Evolutionary conservation across 1,140 invertebrate genomes (phyloP), one percentile per base, ranked within the genome.

Genomic region (Sycophila sp.): DNA sequence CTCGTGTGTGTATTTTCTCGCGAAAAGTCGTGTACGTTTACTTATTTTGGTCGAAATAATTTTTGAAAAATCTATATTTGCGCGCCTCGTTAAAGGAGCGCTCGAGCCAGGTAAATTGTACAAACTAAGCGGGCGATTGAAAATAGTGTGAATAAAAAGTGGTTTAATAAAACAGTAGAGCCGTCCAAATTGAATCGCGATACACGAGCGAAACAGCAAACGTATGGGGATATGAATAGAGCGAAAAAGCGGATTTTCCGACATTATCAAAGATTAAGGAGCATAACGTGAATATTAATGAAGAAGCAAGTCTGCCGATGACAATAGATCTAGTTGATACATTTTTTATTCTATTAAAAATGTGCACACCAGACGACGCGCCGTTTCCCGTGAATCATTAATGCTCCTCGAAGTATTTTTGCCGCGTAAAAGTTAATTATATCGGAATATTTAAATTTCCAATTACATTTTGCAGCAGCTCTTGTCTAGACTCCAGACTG

Each of bases 401-500:
- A 68, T 68, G n/a, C 58, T 19, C 11, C 40, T 59, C 17, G 47
- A 59, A 60, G 42, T 69, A 69, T 69, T 69, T 53, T 60, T 4
- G 45, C 19, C 19, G 30, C 38, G 34, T 28, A 30, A 51, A 68
- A 38, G 36, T 56, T 66, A 66, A 66, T 42, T 55, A 45, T 66
- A 66, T 24, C 64, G 11, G 30, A 56, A 42, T 56, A 56, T 53
- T 53, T 65, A 8, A 49, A 34, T 65, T 38, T 65, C 47, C 28
- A 63, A 63, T 55, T 55, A 56, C 17, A 42, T 22, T n/a, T 66
- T 66, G 15, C n/a, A 66, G 26, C 11, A 30, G 11, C 17, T 24
- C 30, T 65, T 32, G 64, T 66, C 64, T 66, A 66, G 64, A 66
- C n/a, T n/a, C n/a, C n/a, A n/a, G n/a, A n/a, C 64, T 51, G 17